Base-by-base conservation (phyloP, 2,797 vertebrate genomes). In the Coluber constrictor region DNA sequence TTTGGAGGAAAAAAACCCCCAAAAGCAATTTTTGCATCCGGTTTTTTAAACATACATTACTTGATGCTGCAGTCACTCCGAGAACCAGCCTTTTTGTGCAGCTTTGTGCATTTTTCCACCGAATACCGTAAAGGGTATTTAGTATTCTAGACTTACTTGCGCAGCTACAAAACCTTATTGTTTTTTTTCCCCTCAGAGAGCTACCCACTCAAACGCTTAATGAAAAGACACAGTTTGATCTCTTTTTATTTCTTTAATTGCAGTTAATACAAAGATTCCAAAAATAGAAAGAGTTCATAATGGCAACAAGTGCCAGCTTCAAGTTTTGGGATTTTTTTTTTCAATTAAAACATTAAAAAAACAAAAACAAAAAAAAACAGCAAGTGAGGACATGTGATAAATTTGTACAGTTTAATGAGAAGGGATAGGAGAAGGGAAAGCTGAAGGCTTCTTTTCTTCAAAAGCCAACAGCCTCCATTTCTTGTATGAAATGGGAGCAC, bases 261-360 rank as follows among this genome's bases (percentile, higher is more conserved):
- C 95, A 95, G 96, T 95, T 96, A 96, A 96, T 97, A 97, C 96
- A 97, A 97, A 97, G 96, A 97, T 96, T 96, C 95, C 96, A 97
- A 97, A 97, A 97, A 97, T 97, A 97, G 96, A 97, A 96, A 96
- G 95, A 96, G 96, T 96, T 96, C 92, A 94, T 96, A 96, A 96
- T 92, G 94, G 96, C 94, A 70, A 95, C 94, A 74, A 96, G 79
- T 95, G 93, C 95, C 95, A 79, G 95, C 95, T 97, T 97, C 97
- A 97, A 97, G 96, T 97, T 97, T 96, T 91, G 86, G 90, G 86
- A 66, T 86, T 93, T 96, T 87, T 88, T 92, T 92, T 92, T 95
- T 95, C 92, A 96, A 95, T 96, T 96, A 95, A 96, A 96, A 95
- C 94, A 90, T 79, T 79, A 12, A 13, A 16, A 20, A 74, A 18